Base-by-base conservation (phyloP, 23 tunicate species). In the Corella eumyota region DNA sequence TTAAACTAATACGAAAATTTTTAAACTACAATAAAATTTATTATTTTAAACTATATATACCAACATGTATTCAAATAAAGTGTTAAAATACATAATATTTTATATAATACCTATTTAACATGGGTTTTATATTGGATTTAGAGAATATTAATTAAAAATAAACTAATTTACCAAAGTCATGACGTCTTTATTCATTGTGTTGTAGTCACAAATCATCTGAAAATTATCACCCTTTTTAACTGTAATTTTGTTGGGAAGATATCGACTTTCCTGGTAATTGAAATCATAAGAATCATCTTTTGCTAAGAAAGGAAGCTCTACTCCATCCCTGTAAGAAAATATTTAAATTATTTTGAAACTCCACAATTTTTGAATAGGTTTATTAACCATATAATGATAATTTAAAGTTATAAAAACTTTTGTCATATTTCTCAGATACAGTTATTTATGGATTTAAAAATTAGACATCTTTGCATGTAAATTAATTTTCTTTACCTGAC, bases 201-300 rank as follows among this genome's bases (percentile, higher is more conserved):
- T 25, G 22, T 51, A 51, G 57, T 51, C 23, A 19, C 57, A 51
- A 51, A 51, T 51, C 57, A 19, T 27, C 22, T 51, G 57, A 6
- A 51, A 51, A 19, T 6, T 19, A 27, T 51, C 57, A n/a, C 57
- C 57, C 20, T 9, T 19, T 9, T 51, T 51, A 19, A 51, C 22
- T 5, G 5, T 19, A n/a, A n/a, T 51, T 19, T 51, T 27, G 20
- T 25, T 51, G 6, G 57, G 22, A 11, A 51, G 5, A 25, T n/a
- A n/a, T 51, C 57, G 15, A 7, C 27, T 51, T 51, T 51, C 57
- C 23, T 51, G 57, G 57, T 51, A 51, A 19, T 51, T 51, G 57
- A 51, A 51, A 51, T 51, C 57, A 27, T 51, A 51, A 5, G 23
- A 51, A 19, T 9, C 57, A 19, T 51, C 57, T 51, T 51, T 51